Percentiles rank a stretch among this genome's conserved stretches.
These are phyloP conservation scores for Palaemon carinicauda DNA, from an alignment of 1,140 invertebrate species.

Conservation along the genomic window DNA sequence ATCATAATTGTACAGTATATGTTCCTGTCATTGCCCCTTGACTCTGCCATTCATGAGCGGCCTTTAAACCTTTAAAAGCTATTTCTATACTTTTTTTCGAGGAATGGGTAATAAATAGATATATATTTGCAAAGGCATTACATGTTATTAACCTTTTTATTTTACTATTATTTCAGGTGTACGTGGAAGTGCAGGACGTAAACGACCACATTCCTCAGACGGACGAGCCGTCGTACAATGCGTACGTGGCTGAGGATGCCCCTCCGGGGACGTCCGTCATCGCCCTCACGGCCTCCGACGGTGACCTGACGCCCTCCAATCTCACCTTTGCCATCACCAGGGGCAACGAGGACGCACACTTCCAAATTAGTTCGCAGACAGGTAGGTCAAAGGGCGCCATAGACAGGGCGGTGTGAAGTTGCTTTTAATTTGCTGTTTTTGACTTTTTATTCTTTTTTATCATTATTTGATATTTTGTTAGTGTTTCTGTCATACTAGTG, in stretches of 20 bases:
- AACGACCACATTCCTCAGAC: slow-evolving; percentile 95
- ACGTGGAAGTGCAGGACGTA: slow-evolving; percentile 85
- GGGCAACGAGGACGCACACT: slow-evolving; percentile 89
- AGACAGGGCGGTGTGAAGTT: too few relatives aligned
- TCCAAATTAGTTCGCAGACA: slow-evolving; percentile 83
- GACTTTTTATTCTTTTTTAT: too few relatives aligned
- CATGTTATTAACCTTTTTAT: not conserved
- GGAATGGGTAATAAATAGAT: too few relatives aligned
- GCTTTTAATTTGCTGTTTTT: too few relatives aligned
- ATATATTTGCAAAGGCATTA: not conserved
- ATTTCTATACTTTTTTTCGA: too few relatives aligned
- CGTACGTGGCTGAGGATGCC: slow-evolving; percentile 83
- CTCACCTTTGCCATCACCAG: slow-evolving; percentile 83
- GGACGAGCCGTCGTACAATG: slow-evolving; percentile 83
- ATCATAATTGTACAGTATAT: too few relatives aligned
- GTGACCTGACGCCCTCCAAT: slow-evolving; percentile 72
- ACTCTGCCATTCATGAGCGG: too few relatives aligned
- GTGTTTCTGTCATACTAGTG: too few relatives aligned
- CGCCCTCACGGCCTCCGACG: slow-evolving; percentile 82
- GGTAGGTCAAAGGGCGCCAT: slow-evolving; percentile 70
- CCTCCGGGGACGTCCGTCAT: slow-evolving; percentile 78
- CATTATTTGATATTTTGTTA: too few relatives aligned
- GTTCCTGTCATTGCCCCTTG: too few relatives aligned
- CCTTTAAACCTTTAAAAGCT: too few relatives aligned
- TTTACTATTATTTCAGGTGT: slow-evolving; percentile 76